Base-by-base conservation (phyloP, 1,140 invertebrate species). In the Hestina assimilis region DNA sequence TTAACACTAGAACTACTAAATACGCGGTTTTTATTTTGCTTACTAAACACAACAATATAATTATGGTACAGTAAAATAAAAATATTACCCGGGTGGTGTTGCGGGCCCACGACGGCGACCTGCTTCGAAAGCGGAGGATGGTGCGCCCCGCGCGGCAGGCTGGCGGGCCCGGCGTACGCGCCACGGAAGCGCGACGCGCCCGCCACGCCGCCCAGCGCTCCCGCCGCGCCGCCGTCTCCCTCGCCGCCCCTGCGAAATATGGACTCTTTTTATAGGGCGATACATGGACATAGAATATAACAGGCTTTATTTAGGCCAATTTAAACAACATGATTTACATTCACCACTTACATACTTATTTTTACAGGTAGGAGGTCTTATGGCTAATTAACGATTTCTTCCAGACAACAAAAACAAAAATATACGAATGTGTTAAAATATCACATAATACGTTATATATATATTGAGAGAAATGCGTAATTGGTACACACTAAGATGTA, bases 11-110 rank as follows among this genome's bases (percentile, higher is more conserved):
- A n/a, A n/a, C n/a, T n/a, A n/a, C n/a, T n/a, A n/a, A n/a, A n/a
- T n/a, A n/a, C n/a, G n/a, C n/a, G n/a, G n/a, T n/a, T n/a, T n/a
- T n/a, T n/a, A n/a, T n/a, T n/a, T n/a, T n/a, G n/a, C n/a, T n/a
- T n/a, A n/a, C n/a, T n/a, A n/a, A n/a, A n/a, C n/a, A n/a, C n/a
- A n/a, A n/a, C n/a, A n/a, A n/a, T n/a, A n/a, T n/a, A n/a, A n/a
- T n/a, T n/a, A n/a, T n/a, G n/a, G 53, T 41, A 26, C 29, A 40
- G 6, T 0, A 8, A 28, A 28, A 28, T 9, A 28, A 9, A n/a
- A 8, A 35, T 3, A 9, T 42, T 65, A 88, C 89, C 88, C 7
- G 89, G 77, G 9, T 68, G 79, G 20, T 83, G 88, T 59, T 90
- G 89, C 17, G 85, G 80, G 8, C 74, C 75, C 21, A 75, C 65